Conservation (phyloP, 2,888 invertebrate species). For the Piscicola geometra region DNA sequence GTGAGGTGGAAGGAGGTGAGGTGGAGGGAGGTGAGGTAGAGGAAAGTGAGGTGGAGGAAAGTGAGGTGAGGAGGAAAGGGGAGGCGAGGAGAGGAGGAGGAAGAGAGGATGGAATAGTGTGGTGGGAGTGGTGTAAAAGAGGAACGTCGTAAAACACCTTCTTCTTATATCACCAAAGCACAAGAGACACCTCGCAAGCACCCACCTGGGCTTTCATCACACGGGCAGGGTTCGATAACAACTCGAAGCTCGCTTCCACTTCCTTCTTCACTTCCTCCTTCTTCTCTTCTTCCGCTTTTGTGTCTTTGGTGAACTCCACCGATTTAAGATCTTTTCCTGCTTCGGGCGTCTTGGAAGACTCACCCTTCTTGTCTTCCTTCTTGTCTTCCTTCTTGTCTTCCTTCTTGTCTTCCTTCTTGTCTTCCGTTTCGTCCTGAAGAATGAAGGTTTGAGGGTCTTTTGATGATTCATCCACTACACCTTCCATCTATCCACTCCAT, state of each 20-base stretch:
- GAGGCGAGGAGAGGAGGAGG: not conserved
- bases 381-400: constrained; percentile 40
- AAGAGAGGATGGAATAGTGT: not conserved
- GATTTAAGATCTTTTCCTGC: constrained; percentile 57
- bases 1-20: not conserved
- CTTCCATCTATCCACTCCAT: not conserved
- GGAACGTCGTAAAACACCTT: too few relatives aligned
- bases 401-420: constrained; percentile 69
- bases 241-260: constrained; percentile 80
- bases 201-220: constrained; percentile 74
- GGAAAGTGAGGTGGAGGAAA: not conserved
- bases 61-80: not conserved
- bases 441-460: not conserved
- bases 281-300: constrained; percentile 59
- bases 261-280: constrained; percentile 58
- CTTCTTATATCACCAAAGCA: too few relatives aligned
- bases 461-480: too few relatives aligned
- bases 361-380: constrained; percentile 58
- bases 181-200: not conserved
- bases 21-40: not conserved
- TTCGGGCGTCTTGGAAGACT: constrained; percentile 62
- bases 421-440: constrained; percentile 46
- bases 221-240: constrained; percentile 87
- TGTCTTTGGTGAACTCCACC: constrained; percentile 48
- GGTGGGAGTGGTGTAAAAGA: not conserved